phyloP scores from a whole-genome alignment of 2,888 invertebrate species.

The Parascotia fuliginaria region DNA sequence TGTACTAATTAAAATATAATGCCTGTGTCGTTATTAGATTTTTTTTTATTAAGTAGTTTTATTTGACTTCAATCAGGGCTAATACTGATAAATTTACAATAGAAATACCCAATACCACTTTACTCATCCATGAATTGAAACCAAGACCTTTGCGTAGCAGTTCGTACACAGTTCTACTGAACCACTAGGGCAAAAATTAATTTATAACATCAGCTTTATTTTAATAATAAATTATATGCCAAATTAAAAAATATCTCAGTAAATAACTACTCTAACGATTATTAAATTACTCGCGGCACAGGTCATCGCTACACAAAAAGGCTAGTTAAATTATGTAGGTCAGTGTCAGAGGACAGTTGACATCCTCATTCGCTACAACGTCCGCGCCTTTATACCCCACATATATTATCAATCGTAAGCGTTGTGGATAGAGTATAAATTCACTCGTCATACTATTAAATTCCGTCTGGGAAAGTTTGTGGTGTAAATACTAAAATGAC shows the following conservation, averaged over 20 bases:
- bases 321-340: constrained; percentile 72
- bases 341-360: constrained; percentile 75
- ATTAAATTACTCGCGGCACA: constrained; percentile 30
- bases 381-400: constrained; percentile 45
- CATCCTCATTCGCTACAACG: constrained; percentile 55
- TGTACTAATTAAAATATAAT: too few relatives aligned
- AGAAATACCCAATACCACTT: too few relatives aligned
- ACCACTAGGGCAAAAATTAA: too few relatives aligned
- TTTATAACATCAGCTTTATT: too few relatives aligned
- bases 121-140: too few relatives aligned
- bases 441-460: constrained; percentile 37
- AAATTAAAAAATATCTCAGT: background rate
- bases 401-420: constrained; percentile 64
- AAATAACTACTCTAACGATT: constrained; percentile 4
- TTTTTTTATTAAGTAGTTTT: too few relatives aligned
- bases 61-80: too few relatives aligned
- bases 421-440: constrained; percentile 58
- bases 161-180: too few relatives aligned
- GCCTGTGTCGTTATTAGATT: too few relatives aligned
- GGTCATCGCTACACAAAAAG: constrained; percentile 49
- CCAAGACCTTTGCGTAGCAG: too few relatives aligned
- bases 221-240: too few relatives aligned
- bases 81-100: too few relatives aligned
- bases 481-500: constrained; percentile 36
- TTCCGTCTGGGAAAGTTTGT: constrained; percentile 39